A percentile compares a stretch with the other conserved stretches of the same genome.
Conservation (phyloP, 64 coral and sea anemone genomes). For the Catalaphyllia jardinei region DNA sequence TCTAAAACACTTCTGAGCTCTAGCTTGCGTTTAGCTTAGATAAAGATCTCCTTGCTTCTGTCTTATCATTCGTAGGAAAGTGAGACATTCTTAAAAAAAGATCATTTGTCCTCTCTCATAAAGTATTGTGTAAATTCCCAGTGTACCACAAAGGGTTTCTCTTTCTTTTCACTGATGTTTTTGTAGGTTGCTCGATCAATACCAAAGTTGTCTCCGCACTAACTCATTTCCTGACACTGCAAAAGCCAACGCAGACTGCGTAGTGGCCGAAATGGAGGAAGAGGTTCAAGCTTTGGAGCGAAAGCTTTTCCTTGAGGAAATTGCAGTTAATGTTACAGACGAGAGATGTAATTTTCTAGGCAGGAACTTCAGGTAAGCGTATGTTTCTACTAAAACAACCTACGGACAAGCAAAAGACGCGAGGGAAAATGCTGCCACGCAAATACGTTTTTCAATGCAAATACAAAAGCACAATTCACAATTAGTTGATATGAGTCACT, state of each 20-base stretch:
- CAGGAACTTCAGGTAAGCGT: not conserved
- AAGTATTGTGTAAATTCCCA: not conserved
- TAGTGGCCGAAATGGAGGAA: not conserved
- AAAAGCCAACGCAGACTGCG: not conserved
- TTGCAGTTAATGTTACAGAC: conserved; percentile 9
- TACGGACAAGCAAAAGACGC: not conserved
- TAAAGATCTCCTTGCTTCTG: no score
- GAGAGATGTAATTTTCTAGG: not conserved
- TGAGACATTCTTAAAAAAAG: no score
- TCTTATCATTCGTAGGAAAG: no score
- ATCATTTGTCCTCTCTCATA: no score
- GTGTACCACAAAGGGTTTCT: not conserved
- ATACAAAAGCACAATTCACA: no score
- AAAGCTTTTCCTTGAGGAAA: conserved; percentile 22
- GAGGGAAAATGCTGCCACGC: not conserved
- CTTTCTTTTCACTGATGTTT: not conserved
- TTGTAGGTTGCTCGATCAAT: not conserved
- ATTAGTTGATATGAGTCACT: no score
- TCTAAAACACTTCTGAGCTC: no score
- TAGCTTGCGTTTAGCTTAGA: not conserved
- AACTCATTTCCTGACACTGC: not conserved
- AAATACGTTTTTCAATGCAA: no score
- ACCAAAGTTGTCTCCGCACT: not conserved
- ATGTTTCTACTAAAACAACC: no score
- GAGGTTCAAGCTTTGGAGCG: conserved; percentile 9